Evolutionary conservation across 2,888 invertebrate genomes (phyloP), one percentile per base, ranked within the genome.

Genomic region (Piscicola geometra): DNA sequence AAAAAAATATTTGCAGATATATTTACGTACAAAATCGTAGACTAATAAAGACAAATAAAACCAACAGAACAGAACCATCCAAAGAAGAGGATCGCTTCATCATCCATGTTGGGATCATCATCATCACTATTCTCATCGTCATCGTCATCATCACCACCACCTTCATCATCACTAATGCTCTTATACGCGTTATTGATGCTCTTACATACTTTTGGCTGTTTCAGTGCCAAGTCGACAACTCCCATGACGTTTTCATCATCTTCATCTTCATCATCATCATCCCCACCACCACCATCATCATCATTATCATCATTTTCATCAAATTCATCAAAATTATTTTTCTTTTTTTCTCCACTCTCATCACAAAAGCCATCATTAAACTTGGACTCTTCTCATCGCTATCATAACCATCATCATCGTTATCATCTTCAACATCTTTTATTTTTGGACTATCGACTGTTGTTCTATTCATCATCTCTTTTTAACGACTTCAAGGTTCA

Each of bases 1-100:
- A n/a, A n/a, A n/a, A n/a, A n/a, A n/a, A n/a, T n/a, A n/a, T n/a
- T n/a, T n/a, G n/a, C n/a, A n/a, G n/a, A n/a, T n/a, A n/a, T n/a
- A n/a, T n/a, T n/a, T n/a, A n/a, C n/a, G n/a, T n/a, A n/a, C n/a
- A n/a, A n/a, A n/a, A n/a, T n/a, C n/a, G n/a, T n/a, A n/a, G n/a
- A n/a, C n/a, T n/a, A n/a, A n/a, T n/a, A n/a, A n/a, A n/a, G n/a
- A n/a, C n/a, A n/a, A n/a, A n/a, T n/a, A n/a, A n/a, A 5, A 25
- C 60, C 21, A 9, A 56, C 60, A 56, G 60, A 56, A 56, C 60
- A 56, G n/a, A 56, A 56, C 60, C 60, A 56, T n/a, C 60, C 60
- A 3, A 56, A 21, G 25, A 56, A 56, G 25, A 56, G 60, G 25
- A 56, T 56, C 9, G 60, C n/a, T 56, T 56, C 60, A 15, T 56